Conservation (phyloP, 2,888 invertebrate genomes). For the Ephialtes manifestator region DNA sequence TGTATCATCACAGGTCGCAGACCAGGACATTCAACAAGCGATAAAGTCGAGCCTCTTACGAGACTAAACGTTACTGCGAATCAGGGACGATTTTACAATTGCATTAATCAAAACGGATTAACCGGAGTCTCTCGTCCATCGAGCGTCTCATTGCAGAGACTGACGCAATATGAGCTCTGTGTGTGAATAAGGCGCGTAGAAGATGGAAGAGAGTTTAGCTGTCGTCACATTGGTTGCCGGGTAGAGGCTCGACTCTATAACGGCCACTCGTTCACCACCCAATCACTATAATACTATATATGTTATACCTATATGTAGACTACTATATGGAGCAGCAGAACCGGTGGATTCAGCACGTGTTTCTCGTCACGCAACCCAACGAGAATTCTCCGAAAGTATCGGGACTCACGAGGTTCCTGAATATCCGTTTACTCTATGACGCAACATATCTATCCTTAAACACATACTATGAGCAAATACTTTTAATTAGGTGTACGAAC, state of each 20-base stretch:
- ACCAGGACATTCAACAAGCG: constrained; percentile 22
- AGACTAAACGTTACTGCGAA: constrained; percentile 41
- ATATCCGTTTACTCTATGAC: not conserved
- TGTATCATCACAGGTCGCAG: constrained; percentile 26
- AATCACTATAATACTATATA: not conserved
- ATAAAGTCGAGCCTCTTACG: constrained; percentile 54
- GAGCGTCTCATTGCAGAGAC: constrained; percentile 50
- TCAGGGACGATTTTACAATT: constrained; percentile 67
- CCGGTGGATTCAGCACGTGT: constrained; percentile 9
- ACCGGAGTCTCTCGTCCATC: constrained; percentile 27
- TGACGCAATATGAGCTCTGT: constrained; percentile 53
- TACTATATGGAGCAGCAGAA: not conserved
- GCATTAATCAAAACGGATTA: constrained; percentile 67
- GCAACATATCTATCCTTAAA: not conserved
- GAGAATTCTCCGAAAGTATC: not conserved
- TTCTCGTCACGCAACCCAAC: not conserved
- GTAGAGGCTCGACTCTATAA: constrained; percentile 54
- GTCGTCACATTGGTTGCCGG: constrained; percentile 45
- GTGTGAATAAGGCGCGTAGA: constrained; percentile 15
- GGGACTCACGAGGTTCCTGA: not conserved
- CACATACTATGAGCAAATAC: not conserved
- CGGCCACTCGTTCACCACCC: not conserved
- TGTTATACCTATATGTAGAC: not conserved
- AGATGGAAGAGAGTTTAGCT: not conserved
- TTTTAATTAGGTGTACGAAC: not conserved